A percentile compares a stretch with the other conserved stretches of the same genome.
Conservation (phyloP, 2,888 invertebrate species). For the Ctenicera cuprea region DNA sequence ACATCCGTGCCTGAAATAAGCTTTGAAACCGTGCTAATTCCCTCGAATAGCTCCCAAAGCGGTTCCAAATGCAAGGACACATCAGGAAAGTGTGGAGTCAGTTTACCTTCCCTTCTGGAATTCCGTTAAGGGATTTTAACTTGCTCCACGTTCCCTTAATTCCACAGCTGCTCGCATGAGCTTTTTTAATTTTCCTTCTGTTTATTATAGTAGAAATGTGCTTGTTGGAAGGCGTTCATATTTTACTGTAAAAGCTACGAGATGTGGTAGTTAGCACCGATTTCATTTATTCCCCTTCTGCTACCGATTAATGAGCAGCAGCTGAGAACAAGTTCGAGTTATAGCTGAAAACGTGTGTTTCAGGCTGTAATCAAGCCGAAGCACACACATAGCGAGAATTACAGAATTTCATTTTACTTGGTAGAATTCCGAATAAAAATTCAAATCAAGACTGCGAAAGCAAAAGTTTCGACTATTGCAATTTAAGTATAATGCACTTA, state of each 20-base stretch:
- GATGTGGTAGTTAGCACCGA: conserved; percentile 12
- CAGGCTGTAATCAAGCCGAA: not conserved
- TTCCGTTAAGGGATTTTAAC: conserved; percentile 1
- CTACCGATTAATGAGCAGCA: conserved; percentile 5
- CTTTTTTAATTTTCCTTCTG: conserved; percentile 11
- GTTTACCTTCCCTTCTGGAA: conserved; percentile 8
- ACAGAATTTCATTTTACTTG: not conserved
- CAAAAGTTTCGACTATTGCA: not conserved
- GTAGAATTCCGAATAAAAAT: not conserved
- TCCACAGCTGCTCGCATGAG: conserved; percentile 8
- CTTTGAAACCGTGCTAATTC: not conserved
- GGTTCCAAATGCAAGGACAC: conserved; percentile 4
- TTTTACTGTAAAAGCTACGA: not conserved
- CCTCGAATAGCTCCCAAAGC: conserved; percentile 4
- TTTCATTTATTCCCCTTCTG: conserved; percentile 12
- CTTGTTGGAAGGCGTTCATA: not conserved
- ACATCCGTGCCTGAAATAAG: conserved; percentile 1
- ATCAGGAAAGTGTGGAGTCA: conserved; percentile 11
- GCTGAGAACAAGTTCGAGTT: conserved; percentile 3
- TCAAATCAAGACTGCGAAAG: conserved; percentile 1
- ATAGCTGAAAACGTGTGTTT: not conserved
- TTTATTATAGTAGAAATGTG: not conserved
- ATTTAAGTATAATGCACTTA: conserved; percentile 9
- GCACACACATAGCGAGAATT: not conserved
- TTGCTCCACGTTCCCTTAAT: not conserved